Conservation (phyloP, 2,797 vertebrate species). For the Erithacus rubecula region DNA sequence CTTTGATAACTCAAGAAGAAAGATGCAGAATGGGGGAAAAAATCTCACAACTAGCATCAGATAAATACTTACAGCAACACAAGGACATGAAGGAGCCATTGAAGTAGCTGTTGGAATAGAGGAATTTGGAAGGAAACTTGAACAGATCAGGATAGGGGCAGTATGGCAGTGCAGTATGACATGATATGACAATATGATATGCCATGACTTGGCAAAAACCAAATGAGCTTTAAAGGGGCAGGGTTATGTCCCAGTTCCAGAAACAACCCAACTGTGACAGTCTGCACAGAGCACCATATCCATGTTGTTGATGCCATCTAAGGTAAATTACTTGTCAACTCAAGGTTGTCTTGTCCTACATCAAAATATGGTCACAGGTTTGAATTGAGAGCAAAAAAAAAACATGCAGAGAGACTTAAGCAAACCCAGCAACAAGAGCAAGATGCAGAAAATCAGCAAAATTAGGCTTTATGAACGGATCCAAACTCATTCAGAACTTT, state of each 20-base stretch:
- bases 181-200: background rate
- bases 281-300: background rate
- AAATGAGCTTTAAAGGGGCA: background rate
- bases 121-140: background rate
- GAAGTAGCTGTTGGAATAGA: background rate
- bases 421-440: background rate
- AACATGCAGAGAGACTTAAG: background rate
- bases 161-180: background rate
- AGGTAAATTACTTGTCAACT: background rate
- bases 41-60: background rate
- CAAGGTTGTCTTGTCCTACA: background rate
- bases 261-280: background rate
- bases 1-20: background rate
- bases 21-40: background rate
- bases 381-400: background rate
- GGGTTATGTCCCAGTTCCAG: background rate
- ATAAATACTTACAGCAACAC: background rate
- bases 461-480: background rate
- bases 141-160: background rate
- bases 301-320: background rate
- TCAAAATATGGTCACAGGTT: background rate
- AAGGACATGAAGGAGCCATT: background rate
- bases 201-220: background rate
- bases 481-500: background rate
- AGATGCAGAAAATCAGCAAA: background rate